Evolutionary conservation across 2,797 vertebrate species (phyloP).

Genomic region (Sebastes miniatus): DNA sequence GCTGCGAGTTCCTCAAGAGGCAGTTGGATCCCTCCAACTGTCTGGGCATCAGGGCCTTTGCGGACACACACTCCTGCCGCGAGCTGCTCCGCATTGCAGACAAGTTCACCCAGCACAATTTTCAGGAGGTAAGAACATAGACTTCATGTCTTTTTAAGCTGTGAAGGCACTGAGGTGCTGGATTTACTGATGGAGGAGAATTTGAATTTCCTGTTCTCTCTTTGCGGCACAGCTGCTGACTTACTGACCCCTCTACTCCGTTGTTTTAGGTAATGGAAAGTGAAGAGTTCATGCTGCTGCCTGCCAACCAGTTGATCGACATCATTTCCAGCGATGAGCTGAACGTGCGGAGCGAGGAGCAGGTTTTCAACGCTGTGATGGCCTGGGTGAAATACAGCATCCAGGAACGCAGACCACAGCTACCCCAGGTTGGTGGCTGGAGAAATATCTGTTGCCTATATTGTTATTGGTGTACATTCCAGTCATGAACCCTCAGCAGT

Average conservation of each 20-base stretch:
- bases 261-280: conserved; percentile 95
- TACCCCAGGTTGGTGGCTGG: conserved; percentile 88
- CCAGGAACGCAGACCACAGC: conserved; percentile 94
- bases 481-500: background rate
- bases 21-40: conserved; percentile 99
- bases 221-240: background rate
- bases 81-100: conserved; percentile 97
- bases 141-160: background rate
- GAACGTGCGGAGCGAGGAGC: conserved; percentile 97
- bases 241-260: background rate
- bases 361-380: conserved; percentile 98
- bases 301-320: conserved; percentile 97
- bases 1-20: conserved; percentile 97
- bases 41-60: conserved; percentile 97
- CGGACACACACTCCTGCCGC: conserved; percentile 97
- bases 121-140: conserved; percentile 90
- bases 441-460: background rate
- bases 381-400: conserved; percentile 99
- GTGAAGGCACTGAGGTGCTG: background rate
- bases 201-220: background rate
- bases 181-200: background rate
- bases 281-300: conserved; percentile 98
- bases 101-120: conserved; percentile 99
- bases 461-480: background rate
- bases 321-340: conserved; percentile 99